These are phyloP conservation scores for Eustalomyia histrio DNA, from an alignment of 2,888 invertebrate genomes.

Conservation along the genomic window DNA sequence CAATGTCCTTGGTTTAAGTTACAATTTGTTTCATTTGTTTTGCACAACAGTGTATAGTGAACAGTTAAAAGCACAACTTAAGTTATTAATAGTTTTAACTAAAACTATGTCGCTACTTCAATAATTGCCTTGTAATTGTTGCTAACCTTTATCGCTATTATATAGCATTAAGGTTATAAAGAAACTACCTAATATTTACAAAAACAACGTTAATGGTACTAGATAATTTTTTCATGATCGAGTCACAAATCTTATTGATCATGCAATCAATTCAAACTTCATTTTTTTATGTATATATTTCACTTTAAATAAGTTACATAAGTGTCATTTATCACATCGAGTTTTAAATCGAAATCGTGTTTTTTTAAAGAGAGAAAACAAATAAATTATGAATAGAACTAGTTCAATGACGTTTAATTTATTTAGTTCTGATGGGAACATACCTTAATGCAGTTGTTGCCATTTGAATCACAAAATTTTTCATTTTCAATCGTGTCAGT, in stretches of 20 bases:
- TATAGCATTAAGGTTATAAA: constrained; percentile 17
- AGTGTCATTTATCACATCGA: constrained; percentile 58
- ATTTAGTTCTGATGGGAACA: constrained; percentile 57
- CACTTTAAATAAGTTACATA: constrained; percentile 35
- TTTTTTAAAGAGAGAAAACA: constrained; percentile 14
- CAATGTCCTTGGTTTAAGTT: too few relatives aligned
- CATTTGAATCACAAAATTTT: constrained; percentile 56
- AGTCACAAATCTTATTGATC: constrained; percentile 37
- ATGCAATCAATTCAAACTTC: constrained; percentile 32
- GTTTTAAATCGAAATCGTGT: constrained; percentile 62
- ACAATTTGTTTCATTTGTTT: too few relatives aligned
- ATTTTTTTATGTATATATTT: constrained; percentile 22
- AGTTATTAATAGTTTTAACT: too few relatives aligned
- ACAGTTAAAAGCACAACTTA: too few relatives aligned
- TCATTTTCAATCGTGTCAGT: constrained; percentile 22
- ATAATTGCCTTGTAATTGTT: constrained; percentile 37
- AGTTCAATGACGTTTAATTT: constrained; percentile 57
- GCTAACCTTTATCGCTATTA: constrained; percentile 35
- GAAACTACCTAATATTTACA: neutral
- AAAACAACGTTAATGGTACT: constrained; percentile 33
- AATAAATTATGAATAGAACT: constrained; percentile 54
- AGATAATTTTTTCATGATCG: constrained; percentile 55
- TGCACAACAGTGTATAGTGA: too few relatives aligned
- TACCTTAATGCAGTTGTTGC: constrained; percentile 63
- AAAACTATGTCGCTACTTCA: too few relatives aligned